phyloP scores from a whole-genome alignment of 2,113 vertebrate genomes.

The Elephas maximus region DNA sequence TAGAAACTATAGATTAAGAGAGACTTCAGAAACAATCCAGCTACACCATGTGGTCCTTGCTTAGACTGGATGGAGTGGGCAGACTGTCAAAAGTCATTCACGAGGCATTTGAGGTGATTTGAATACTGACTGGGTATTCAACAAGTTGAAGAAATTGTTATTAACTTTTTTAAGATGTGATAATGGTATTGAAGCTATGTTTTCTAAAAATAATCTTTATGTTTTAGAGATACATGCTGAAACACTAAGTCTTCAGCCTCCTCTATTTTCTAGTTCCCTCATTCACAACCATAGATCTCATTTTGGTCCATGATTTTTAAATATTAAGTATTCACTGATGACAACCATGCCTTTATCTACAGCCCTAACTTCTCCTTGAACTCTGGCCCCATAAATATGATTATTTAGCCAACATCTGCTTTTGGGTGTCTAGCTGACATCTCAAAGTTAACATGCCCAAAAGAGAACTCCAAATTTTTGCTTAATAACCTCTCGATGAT shows the following conservation, averaged over 20 bases:
- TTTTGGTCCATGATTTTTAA: not conserved
- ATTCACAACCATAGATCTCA: not conserved
- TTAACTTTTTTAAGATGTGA: not conserved
- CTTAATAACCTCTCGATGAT: not conserved
- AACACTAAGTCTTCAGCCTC: not conserved
- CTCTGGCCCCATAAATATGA: not conserved
- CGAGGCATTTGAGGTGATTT: not conserved
- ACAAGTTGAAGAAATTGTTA: not conserved
- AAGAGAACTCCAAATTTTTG: not conserved
- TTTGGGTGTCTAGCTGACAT: not conserved
- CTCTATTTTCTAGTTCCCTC: not conserved
- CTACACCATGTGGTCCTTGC: not conserved
- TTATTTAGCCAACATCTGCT: slow-evolving; percentile 11
- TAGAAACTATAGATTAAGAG: not conserved
- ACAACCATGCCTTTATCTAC: not conserved
- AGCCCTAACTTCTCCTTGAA: not conserved
- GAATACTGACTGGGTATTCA: not conserved
- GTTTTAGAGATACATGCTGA: not conserved
- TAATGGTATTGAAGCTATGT: not conserved
- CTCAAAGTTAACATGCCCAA: not conserved
- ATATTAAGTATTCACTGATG: not conserved
- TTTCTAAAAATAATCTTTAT: not conserved
- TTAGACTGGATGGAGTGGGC: not conserved
- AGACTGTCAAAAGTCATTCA: not conserved
- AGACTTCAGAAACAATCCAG: not conserved